Conservation (phyloP, 2,113 vertebrate species). For the zebrafish (Danio rerio) region GRCz12tu NC_133196.1:39995501-39996000, state of each 20-base stretch:
- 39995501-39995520: slow-evolving; percentile 51
- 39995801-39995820: slow-evolving; percentile 1
- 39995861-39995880: slow-evolving; percentile 8
- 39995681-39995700: slow-evolving; percentile 47
- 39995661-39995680: slow-evolving; percentile 10
- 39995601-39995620: slow-evolving; percentile 51
- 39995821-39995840: slow-evolving; percentile 17
- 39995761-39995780: slow-evolving; percentile 52
- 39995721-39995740: slow-evolving; percentile 54
- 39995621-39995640: slow-evolving; percentile 53
- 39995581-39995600: background rate
- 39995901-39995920: background rate
- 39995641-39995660: slow-evolving; percentile 44
- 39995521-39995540: slow-evolving; percentile 36
- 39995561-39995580: slow-evolving; percentile 1
- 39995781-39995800: slow-evolving; percentile 33
- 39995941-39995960: background rate
- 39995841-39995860: slow-evolving; percentile 19
- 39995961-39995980: background rate
- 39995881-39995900: background rate
- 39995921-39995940: background rate
- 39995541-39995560: slow-evolving; percentile 55
- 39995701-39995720: slow-evolving; percentile 14
- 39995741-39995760: slow-evolving; percentile 46
- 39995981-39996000: background rate